Percentiles rank a stretch among this genome's conserved stretches.
phyloP scores from a whole-genome alignment of 2,113 vertebrate species.

The Silurus glanis region DNA sequence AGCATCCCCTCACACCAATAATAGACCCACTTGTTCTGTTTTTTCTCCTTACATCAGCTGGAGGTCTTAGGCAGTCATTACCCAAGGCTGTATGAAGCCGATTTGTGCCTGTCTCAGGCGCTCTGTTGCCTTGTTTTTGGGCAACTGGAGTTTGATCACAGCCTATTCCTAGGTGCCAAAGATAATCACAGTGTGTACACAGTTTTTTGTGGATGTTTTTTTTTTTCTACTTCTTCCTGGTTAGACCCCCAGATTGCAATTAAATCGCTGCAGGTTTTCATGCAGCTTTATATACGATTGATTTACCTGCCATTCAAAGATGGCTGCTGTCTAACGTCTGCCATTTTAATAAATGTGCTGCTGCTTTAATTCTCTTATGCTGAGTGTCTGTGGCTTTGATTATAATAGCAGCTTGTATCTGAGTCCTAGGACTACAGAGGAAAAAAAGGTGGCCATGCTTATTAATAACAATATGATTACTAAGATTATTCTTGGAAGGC shows the following conservation, averaged over 20 bases:
- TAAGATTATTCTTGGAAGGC: conserved; percentile 15
- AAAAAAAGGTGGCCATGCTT: neutral
- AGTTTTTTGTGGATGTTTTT: conserved; percentile 10
- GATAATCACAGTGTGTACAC: conserved; percentile 55
- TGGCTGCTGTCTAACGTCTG: conserved; percentile 34
- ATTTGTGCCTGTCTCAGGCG: conserved; percentile 71
- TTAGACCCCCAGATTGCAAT: conserved; percentile 36
- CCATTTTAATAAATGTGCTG: conserved; percentile 16
- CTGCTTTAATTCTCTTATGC: conserved; percentile 23
- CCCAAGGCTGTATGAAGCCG: conserved; percentile 69
- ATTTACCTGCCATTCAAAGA: conserved; percentile 62
- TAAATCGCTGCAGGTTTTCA: conserved; percentile 37
- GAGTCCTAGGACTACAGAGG: neutral
- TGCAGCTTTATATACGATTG: conserved; percentile 48
- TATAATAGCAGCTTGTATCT: conserved; percentile 30
- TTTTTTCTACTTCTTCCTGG: conserved; percentile 31
- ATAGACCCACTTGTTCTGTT: conserved; percentile 58
- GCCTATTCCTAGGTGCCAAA: conserved; percentile 65
- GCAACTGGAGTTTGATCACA: conserved; percentile 70
- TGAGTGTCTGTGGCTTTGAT: conserved; percentile 20
- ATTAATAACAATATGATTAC: conserved; percentile 10
- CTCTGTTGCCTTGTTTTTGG: conserved; percentile 64
- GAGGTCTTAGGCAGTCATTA: conserved; percentile 73
- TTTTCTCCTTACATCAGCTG: conserved; percentile 66
- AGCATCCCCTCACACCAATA: conserved; percentile 41